Percentiles rank a stretch among this genome's conserved stretches.
Conservation (phyloP, 2,888 invertebrate genomes). For the Sclerodermus sp. region DNA sequence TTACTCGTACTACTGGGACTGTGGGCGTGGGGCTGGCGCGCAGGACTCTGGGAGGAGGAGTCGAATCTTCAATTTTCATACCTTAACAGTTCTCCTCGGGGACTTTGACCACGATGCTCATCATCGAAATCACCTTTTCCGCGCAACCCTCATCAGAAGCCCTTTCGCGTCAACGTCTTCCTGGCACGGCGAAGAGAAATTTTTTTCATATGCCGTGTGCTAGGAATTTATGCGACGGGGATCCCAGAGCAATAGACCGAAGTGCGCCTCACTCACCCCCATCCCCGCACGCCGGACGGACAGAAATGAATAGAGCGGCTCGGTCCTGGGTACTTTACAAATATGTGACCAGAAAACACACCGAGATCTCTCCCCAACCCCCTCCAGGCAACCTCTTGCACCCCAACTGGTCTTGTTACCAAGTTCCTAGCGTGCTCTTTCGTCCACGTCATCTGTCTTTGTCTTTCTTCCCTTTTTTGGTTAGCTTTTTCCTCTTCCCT, state of each 20-base stretch:
- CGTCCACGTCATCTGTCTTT: conserved; percentile 6
- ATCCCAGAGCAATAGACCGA: conserved; percentile 31
- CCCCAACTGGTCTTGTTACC: neutral
- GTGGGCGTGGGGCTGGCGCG: no score
- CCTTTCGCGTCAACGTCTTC: no score
- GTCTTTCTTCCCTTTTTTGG: conserved; percentile 7
- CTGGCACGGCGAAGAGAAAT: conserved; percentile 1
- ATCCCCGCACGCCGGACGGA: conserved; percentile 26
- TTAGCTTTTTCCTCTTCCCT: conserved; percentile 7
- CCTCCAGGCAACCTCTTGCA: neutral
- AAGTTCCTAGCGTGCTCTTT: neutral
- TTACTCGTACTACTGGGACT: no score
- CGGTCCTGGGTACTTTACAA: conserved; percentile 49
- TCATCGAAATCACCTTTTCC: no score
- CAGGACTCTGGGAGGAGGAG: no score
- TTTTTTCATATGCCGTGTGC: conserved; percentile 42
- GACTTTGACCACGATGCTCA: no score
- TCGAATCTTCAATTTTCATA: no score
- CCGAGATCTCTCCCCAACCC: conserved; percentile 14
- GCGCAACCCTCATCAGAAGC: no score
- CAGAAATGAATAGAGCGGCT: conserved; percentile 50
- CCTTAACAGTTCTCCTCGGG: no score
- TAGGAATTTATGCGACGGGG: conserved; percentile 44
- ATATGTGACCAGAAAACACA: conserved; percentile 55
- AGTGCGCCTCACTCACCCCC: neutral